phyloP scores from a whole-genome alignment of 2,888 invertebrate species.

The Pammene aurita region DNA sequence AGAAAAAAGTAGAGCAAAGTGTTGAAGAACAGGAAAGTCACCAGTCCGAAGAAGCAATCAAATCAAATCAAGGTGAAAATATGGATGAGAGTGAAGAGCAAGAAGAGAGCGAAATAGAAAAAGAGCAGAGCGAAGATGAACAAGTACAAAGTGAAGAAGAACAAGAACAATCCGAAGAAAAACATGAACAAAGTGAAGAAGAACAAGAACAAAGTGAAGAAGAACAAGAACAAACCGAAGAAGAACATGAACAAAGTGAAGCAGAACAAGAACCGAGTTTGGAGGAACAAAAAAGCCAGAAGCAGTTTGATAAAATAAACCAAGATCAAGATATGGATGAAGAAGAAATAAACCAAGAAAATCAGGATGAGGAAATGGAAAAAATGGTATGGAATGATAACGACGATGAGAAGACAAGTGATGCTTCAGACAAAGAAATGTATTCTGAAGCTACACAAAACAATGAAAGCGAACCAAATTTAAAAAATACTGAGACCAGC shows the following conservation, averaged over 20 bases:
- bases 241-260: background rate
- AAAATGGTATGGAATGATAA: conserved; percentile 33
- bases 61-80: conserved; percentile 4
- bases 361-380: conserved; percentile 34
- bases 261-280: background rate
- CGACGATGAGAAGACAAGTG: conserved; percentile 23
- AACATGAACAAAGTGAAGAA: background rate
- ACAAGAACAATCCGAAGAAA: background rate
- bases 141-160: conserved; percentile 4
- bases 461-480: conserved; percentile 21
- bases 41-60: background rate
- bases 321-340: background rate
- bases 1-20: conserved; percentile 9
- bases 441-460: conserved; percentile 21
- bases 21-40: conserved; percentile 2
- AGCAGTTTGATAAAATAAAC: conserved; percentile 27
- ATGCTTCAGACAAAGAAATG: conserved; percentile 13
- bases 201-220: background rate
- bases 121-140: conserved; percentile 4
- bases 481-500: conserved; percentile 28
- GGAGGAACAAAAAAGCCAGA: background rate
- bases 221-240: background rate
- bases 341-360: conserved; percentile 27
- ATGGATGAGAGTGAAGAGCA: conserved; percentile 4
- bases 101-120: background rate